Conservation (phyloP, 2,113 vertebrate genomes). For the Anguilla rostrata region DNA sequence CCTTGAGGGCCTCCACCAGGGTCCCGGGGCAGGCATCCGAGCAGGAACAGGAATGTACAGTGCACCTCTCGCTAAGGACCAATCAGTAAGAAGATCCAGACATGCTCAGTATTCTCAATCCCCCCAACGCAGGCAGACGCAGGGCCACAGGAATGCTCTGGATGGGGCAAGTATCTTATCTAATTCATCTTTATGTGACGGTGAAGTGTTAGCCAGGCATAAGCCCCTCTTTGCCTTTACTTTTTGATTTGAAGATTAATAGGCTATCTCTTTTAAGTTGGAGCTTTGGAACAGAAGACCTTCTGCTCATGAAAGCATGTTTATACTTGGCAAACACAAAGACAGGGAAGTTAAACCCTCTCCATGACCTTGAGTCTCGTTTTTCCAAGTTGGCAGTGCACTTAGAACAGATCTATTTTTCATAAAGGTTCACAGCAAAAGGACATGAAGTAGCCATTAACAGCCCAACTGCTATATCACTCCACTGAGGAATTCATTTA, state of each 20-base stretch:
- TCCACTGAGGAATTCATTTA: background rate
- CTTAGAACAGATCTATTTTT: constrained; percentile 7
- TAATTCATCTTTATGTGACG: background rate
- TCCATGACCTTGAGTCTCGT: background rate
- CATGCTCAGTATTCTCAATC: constrained; percentile 61
- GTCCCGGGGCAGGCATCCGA: constrained; percentile 37
- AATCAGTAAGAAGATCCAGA: constrained; percentile 50
- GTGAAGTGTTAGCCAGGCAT: background rate
- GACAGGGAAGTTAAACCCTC: constrained; percentile 5
- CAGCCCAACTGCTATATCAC: background rate
- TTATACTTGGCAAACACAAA: constrained; percentile 1
- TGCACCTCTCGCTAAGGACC: constrained; percentile 57
- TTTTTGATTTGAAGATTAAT: background rate
- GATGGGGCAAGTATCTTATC: constrained; percentile 74
- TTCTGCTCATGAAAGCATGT: background rate
- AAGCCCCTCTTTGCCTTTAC: background rate
- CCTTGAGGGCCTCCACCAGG: constrained; percentile 74
- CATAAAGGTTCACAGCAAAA: constrained; percentile 22
- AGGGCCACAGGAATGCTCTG: constrained; percentile 61
- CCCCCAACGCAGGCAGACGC: constrained; percentile 62
- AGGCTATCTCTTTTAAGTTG: background rate
- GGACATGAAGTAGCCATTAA: background rate
- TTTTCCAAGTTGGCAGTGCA: constrained; percentile 17
- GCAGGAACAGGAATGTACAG: constrained; percentile 58
- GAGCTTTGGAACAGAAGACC: background rate